Conservation (phyloP, 2,797 vertebrate genomes). For the Myripristis murdjan region DNA sequence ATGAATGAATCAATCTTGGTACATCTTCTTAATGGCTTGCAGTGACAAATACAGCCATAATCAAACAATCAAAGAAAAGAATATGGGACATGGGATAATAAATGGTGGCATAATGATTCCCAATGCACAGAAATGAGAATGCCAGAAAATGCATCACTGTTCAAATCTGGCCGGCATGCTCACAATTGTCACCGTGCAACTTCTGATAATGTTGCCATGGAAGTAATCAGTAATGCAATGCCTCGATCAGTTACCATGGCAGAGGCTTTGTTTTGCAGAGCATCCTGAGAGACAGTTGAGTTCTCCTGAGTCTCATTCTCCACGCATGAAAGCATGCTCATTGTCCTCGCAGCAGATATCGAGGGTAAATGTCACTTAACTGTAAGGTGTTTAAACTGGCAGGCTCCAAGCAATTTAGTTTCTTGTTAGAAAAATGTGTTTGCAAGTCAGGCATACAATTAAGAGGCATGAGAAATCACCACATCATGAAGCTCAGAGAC, state of each 20-base stretch:
- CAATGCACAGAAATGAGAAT: neutral
- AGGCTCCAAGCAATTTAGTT: too few species aligned
- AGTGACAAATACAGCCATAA: neutral
- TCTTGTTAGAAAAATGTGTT: too few species aligned
- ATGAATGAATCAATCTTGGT: neutral
- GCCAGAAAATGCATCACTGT: neutral
- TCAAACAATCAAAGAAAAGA: neutral
- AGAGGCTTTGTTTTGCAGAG: constrained; percentile 31
- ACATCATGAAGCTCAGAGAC: too few species aligned
- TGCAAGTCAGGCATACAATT: too few species aligned
- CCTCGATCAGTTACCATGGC: constrained; percentile 62
- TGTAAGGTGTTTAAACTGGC: too few species aligned
- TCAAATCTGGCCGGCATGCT: constrained; percentile 34
- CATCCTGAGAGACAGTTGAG: constrained; percentile 27
- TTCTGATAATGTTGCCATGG: constrained; percentile 71
- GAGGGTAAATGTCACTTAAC: too few species aligned
- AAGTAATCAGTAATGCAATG: constrained; percentile 48
- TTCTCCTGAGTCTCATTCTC: constrained; percentile 16
- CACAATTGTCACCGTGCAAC: constrained; percentile 63
- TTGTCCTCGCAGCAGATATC: neutral
- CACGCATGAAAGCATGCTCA: constrained; percentile 13
- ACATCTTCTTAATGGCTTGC: neutral
- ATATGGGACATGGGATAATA: neutral
- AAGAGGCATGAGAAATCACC: too few species aligned
- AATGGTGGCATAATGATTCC: neutral